These are phyloP conservation scores for Ichneumoninae sp. DNA, from an alignment of 2,888 invertebrate genomes.

Conservation along the genomic window DNA sequence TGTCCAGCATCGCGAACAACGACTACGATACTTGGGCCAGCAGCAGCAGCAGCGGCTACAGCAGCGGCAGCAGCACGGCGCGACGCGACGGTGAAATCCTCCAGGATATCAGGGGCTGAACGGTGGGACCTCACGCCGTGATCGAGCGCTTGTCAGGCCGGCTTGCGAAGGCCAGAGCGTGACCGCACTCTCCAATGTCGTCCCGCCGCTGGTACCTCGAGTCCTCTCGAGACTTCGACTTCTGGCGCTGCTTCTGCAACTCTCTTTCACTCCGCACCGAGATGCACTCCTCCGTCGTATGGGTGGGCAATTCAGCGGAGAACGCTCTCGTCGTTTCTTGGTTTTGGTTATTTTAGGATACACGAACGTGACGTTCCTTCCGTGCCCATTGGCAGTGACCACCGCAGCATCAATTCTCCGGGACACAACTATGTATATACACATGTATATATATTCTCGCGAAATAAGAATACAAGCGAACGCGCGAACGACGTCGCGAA, in stretches of 20 bases:
- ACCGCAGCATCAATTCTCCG: conserved; percentile 28
- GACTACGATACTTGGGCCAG: conserved; percentile 67
- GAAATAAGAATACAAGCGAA: conserved; percentile 30
- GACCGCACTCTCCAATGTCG: conserved; percentile 73
- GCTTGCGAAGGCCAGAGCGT: conserved; percentile 71
- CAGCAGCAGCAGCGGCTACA: conserved; percentile 47
- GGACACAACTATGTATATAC: conserved; percentile 68
- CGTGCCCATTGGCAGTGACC: conserved; percentile 25
- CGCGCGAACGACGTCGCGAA: conserved; percentile 59
- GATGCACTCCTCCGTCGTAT: conserved; percentile 52
- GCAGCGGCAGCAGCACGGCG: conserved; percentile 27
- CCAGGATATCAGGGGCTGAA: conserved; percentile 74
- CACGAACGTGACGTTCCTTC: conserved; percentile 68
- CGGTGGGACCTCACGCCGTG: conserved; percentile 78
- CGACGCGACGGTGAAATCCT: conserved; percentile 69
- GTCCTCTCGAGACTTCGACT: conserved; percentile 61
- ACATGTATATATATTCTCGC: conserved; percentile 26
- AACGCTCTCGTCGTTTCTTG: conserved; percentile 46
- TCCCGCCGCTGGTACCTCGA: conserved; percentile 52
- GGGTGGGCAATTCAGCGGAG: conserved; percentile 51
- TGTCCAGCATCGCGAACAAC: conserved; percentile 71
- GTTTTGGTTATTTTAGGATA: conserved; percentile 77
- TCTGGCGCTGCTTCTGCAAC: conserved; percentile 42
- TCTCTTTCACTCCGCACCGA: conserved; percentile 29
- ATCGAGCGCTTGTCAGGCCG: conserved; percentile 78